A percentile compares a stretch with the other conserved stretches of the same genome.
Conservation (phyloP, 2,888 invertebrate genomes). For the Erebia epiphron region DNA sequence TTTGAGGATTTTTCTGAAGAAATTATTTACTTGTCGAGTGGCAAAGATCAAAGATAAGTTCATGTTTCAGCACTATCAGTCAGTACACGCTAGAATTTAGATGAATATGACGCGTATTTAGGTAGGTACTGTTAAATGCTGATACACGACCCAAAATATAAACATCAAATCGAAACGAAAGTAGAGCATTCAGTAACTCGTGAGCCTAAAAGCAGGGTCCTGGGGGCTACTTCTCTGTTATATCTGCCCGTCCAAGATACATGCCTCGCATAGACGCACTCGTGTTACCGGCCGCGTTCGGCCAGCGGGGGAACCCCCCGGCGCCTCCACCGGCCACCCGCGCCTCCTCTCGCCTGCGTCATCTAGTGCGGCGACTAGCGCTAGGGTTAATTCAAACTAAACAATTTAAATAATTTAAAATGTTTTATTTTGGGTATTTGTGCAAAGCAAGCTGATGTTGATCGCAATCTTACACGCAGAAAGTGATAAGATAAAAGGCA, state of each 20-base stretch:
- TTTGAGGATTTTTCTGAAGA: too few species aligned
- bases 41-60: too few species aligned
- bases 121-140: too few species aligned
- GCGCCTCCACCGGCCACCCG: slow-evolving; percentile 48
- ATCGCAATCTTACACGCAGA: too few species aligned
- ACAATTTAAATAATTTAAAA: slow-evolving; percentile 51
- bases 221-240: slow-evolving; percentile 82
- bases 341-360: slow-evolving; percentile 64
- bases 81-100: too few species aligned
- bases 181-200: slow-evolving; percentile 57
- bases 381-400: slow-evolving; percentile 81
- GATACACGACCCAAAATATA: too few species aligned
- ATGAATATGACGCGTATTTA: too few species aligned
- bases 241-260: slow-evolving; percentile 83
- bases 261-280: slow-evolving; percentile 83
- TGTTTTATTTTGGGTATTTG: background rate
- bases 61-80: too few species aligned
- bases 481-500: too few species aligned
- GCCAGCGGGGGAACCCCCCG: slow-evolving; percentile 57
- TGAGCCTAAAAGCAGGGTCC: slow-evolving; percentile 70
- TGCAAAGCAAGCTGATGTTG: too few species aligned
- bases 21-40: too few species aligned
- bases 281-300: slow-evolving; percentile 81
- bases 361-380: slow-evolving; percentile 77
- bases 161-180: slow-evolving; percentile 38